Percentiles rank a stretch among this genome's conserved stretches.
Evolutionary conservation across 2,113 vertebrate species (phyloP).

Genomic region (Plotosus lineatus): DNA sequence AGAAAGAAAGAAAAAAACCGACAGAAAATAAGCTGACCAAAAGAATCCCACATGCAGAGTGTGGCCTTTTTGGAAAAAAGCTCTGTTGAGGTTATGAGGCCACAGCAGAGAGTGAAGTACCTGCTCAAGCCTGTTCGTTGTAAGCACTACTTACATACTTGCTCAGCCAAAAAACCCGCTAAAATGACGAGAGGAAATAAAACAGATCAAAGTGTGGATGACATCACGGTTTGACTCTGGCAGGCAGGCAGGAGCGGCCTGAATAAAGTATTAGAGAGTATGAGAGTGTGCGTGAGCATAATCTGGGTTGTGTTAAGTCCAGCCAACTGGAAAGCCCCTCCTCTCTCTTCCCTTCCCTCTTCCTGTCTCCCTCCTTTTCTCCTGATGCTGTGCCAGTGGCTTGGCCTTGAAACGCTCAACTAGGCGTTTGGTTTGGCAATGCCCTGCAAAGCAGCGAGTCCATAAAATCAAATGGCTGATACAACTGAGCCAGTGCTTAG

Average conservation of each 20-base stretch:
- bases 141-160: neutral
- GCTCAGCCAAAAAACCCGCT: too few relatives aligned
- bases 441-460: constrained; percentile 51
- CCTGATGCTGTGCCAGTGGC: constrained; percentile 52
- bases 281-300: constrained; percentile 27
- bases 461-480: constrained; percentile 45
- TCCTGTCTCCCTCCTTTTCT: constrained; percentile 19
- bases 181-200: neutral
- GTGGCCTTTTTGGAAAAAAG: neutral
- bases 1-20: constrained; percentile 63
- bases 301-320: constrained; percentile 52
- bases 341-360: constrained; percentile 6
- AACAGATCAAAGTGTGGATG: constrained; percentile 37
- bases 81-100: neutral
- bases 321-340: constrained; percentile 47
- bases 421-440: constrained; percentile 48
- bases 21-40: constrained; percentile 64
- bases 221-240: constrained; percentile 27
- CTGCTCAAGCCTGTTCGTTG: constrained; percentile 10
- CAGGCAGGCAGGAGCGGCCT: neutral
- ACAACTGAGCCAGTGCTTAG: constrained; percentile 34
- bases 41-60: constrained; percentile 42
- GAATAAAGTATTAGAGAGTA: constrained; percentile 18
- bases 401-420: constrained; percentile 49
- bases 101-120: constrained; percentile 13